Percentiles rank a stretch among this genome's conserved stretches.
phyloP scores from a whole-genome alignment of 2,797 vertebrate genomes.

The Oreonectes daqikongensis region DNA sequence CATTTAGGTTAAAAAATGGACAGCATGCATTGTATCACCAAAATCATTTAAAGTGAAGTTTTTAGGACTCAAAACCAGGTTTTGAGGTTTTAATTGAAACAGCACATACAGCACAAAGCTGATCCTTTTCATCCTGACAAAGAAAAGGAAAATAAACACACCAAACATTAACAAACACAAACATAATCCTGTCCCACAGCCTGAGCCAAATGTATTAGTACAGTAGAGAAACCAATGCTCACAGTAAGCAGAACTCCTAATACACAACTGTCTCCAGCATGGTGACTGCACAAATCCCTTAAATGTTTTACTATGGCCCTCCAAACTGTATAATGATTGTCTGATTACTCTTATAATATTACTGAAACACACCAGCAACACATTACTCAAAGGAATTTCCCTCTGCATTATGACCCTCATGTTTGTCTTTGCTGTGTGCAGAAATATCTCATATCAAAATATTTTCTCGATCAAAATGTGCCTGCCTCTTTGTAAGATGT shows the following conservation, averaged over 20 bases:
- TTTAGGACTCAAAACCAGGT: not conserved
- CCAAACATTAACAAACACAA: conserved; percentile 3
- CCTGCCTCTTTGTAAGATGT: too few species aligned
- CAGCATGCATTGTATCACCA: too few species aligned
- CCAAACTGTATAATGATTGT: too few species aligned
- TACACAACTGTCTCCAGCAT: too few species aligned
- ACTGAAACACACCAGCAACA: too few species aligned
- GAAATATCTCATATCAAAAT: too few species aligned
- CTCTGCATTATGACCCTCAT: not conserved
- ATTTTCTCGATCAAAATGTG: too few species aligned
- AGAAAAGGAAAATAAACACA: not conserved
- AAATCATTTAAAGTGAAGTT: not conserved
- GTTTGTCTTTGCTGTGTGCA: not conserved
- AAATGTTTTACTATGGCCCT: too few species aligned
- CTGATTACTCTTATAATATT: too few species aligned
- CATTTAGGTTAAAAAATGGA: not conserved
- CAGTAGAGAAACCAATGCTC: not conserved
- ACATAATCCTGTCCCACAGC: conserved; percentile 6
- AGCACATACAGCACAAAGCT: conserved; percentile 1
- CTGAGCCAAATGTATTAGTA: conserved; percentile 29
- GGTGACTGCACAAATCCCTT: too few species aligned
- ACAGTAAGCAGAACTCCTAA: not conserved
- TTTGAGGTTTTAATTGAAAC: not conserved
- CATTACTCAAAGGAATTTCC: conserved; percentile 34
- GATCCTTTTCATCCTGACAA: not conserved